A percentile compares a stretch with the other conserved stretches of the same genome.
phyloP scores from a whole-genome alignment of 2,888 invertebrate species.

The Heliconius erato region DNA sequence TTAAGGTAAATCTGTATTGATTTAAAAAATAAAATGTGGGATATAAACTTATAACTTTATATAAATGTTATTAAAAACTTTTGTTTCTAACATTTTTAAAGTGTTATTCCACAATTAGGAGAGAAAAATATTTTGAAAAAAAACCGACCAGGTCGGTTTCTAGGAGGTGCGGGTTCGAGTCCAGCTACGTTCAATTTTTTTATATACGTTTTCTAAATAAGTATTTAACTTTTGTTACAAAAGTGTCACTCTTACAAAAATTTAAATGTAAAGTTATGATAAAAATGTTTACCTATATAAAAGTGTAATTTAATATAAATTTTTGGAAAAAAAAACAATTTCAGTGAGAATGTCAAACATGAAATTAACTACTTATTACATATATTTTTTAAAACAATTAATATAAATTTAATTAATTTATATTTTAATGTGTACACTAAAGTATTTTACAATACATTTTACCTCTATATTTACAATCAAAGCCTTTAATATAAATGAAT shows the following conservation, averaged over 20 bases:
- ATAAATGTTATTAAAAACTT: no score
- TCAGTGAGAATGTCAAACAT: not conserved
- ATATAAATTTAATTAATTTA: constrained; percentile 10
- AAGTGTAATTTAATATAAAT: not conserved
- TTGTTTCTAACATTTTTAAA: no score
- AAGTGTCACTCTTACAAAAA: not conserved
- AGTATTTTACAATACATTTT: constrained; percentile 17
- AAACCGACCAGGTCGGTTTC: no score
- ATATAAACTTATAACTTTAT: no score
- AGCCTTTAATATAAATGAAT: not conserved
- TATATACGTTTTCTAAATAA: no score
- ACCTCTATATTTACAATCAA: constrained; percentile 16
- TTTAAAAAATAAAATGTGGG: not conserved
- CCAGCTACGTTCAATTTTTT: no score
- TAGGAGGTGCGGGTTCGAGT: no score
- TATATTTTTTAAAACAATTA: constrained; percentile 40
- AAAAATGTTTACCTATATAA: no score
- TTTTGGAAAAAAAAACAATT: not conserved
- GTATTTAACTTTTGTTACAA: no score
- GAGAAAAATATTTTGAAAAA: no score
- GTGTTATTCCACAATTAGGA: no score
- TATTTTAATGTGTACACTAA: not conserved
- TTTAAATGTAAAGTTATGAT: not conserved
- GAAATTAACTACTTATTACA: constrained; percentile 3
- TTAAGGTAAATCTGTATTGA: not conserved